phyloP scores from a whole-genome alignment of 1,140 invertebrate species.

The Cyphomyrmex costatus region DNA sequence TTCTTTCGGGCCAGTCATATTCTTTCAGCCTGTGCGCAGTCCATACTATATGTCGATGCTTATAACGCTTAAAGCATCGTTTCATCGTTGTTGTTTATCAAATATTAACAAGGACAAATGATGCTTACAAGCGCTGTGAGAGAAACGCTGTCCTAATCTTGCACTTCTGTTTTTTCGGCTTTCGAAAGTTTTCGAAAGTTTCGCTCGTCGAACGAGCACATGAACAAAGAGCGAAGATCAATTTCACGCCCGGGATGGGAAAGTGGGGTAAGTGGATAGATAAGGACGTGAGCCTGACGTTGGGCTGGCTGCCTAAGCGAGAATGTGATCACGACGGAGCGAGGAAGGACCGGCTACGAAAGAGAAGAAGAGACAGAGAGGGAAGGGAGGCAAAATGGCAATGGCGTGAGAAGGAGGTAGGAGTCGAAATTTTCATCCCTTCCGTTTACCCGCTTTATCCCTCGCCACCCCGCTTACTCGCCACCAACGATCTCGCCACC shows the following conservation, averaged over 20 bases:
- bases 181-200: conserved; percentile 47
- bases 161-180: conserved; percentile 33
- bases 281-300: conserved; percentile 49
- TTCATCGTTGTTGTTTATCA: too few relatives aligned
- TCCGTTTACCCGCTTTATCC: not conserved
- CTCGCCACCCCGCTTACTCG: conserved; percentile 10
- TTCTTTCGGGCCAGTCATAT: too few relatives aligned
- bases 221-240: conserved; percentile 64
- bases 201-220: conserved; percentile 18
- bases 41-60: too few relatives aligned
- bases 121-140: too few relatives aligned
- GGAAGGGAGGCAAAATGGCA: conserved; percentile 25
- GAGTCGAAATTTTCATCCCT: conserved; percentile 57
- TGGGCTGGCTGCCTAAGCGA: conserved; percentile 49
- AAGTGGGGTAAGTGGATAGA: conserved; percentile 60
- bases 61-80: too few relatives aligned
- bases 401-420: conserved; percentile 56
- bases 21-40: too few relatives aligned
- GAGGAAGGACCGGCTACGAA: conserved; percentile 2
- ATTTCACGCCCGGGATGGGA: conserved; percentile 52
- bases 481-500: conserved; percentile 26
- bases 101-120: too few relatives aligned
- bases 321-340: conserved; percentile 59
- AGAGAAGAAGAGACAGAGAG: not conserved
- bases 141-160: conserved; percentile 12